Percentiles rank a stretch among this genome's conserved stretches.
phyloP scores from a whole-genome alignment of 2,797 vertebrate genomes.

The Melopsittacus undulatus region DNA sequence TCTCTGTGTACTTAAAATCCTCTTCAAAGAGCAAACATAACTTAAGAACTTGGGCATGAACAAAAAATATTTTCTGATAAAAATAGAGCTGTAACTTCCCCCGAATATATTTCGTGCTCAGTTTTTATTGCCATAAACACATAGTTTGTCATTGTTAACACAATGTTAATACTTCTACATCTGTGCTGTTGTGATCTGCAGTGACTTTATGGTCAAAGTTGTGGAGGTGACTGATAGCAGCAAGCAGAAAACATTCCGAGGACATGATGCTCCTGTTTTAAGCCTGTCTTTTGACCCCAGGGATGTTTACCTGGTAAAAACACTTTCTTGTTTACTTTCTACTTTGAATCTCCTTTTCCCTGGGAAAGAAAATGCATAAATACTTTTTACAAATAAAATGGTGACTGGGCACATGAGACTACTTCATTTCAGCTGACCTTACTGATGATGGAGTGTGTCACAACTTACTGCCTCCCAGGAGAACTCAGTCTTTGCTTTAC shows the following conservation, averaged over 20 bases:
- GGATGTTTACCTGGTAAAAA: constrained; percentile 88
- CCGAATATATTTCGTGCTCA: neutral
- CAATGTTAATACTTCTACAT: neutral
- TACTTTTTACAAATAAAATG: neutral
- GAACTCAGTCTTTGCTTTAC: neutral
- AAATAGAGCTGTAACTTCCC: neutral
- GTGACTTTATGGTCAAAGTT: constrained; percentile 96
- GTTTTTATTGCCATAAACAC: neutral
- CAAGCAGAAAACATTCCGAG: constrained; percentile 92
- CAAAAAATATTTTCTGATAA: neutral
- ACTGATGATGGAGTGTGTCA: neutral
- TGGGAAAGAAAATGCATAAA: neutral
- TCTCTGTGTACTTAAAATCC: neutral
- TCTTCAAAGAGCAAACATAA: neutral
- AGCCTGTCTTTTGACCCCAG: constrained; percentile 93
- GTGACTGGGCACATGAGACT: neutral
- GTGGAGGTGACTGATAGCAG: constrained; percentile 91
- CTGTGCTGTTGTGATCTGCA: constrained; percentile 54
- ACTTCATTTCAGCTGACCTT: neutral
- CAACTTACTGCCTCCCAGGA: neutral
- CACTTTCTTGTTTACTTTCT: neutral
- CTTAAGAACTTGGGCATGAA: neutral
- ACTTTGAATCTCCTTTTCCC: neutral
- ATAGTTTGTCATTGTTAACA: neutral
- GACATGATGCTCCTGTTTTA: constrained; percentile 91